Conservation (phyloP, 2,888 invertebrate genomes). For the Caenorhabditis virilis region DNA sequence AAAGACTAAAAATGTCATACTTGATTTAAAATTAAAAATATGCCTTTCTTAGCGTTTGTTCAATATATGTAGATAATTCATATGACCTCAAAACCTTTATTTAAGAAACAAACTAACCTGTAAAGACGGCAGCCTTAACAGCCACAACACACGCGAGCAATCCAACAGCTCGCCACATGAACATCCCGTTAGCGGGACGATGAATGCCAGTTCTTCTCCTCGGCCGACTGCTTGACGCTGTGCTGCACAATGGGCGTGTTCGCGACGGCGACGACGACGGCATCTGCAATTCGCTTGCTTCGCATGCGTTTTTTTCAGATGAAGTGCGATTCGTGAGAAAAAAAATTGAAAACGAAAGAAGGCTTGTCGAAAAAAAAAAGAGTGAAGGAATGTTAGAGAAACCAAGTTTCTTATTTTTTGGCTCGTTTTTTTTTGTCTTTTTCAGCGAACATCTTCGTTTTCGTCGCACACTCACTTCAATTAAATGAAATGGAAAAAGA, state of each 20-base stretch:
- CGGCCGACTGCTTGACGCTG: constrained; percentile 19
- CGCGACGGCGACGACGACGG: constrained; percentile 17
- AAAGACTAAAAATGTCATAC: neutral
- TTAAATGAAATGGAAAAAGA: neutral
- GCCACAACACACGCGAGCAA: constrained; percentile 37
- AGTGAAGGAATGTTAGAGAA: too few relatives aligned
- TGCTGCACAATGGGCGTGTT: constrained; percentile 28
- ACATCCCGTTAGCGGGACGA: constrained; percentile 43
- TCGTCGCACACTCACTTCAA: neutral
- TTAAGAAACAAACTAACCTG: constrained; percentile 29
- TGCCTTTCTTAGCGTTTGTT: neutral
- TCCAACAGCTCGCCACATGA: constrained; percentile 41
- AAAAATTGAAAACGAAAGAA: neutral
- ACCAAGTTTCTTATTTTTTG: too few relatives aligned
- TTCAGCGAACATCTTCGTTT: neutral
- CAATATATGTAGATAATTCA: neutral
- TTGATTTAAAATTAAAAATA: neutral
- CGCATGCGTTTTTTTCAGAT: neutral
- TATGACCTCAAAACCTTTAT: neutral
- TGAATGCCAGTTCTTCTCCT: constrained; percentile 24
- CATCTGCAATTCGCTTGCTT: neutral
- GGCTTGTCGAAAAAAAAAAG: too few relatives aligned
- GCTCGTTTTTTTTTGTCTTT: constrained; percentile 1
- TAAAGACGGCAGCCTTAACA: constrained; percentile 35
- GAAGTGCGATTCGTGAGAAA: neutral